These are phyloP conservation scores for Lampropteryx suffumata DNA, from an alignment of 2,888 invertebrate genomes.

Conservation along the genomic window DNA sequence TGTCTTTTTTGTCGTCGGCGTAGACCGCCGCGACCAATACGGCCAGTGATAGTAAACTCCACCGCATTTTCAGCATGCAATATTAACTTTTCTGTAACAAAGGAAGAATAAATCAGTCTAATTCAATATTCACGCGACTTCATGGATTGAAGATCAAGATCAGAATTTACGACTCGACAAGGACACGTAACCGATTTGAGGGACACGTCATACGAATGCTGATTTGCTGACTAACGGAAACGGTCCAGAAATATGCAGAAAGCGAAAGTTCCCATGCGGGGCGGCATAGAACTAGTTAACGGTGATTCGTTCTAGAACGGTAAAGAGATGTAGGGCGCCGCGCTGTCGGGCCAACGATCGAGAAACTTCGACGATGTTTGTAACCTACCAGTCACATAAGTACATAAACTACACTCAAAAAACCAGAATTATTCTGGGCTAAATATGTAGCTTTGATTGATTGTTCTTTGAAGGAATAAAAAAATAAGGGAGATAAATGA, in stretches of 20 bases:
- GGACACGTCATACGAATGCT: constrained; percentile 56
- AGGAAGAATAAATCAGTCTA: constrained; percentile 20
- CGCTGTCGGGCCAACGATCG: constrained; percentile 54
- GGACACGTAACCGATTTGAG: constrained; percentile 53
- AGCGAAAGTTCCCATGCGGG: constrained; percentile 46
- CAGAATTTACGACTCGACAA: constrained; percentile 8
- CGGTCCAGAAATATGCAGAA: constrained; percentile 36
- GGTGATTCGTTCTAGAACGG: constrained; percentile 29
- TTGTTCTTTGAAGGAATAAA: background rate
- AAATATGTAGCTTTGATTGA: background rate
- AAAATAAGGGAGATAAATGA: background rate
- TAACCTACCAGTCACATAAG: too few relatives aligned
- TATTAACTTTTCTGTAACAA: constrained; percentile 41
- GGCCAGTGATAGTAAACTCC: constrained; percentile 83
- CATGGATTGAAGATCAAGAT: too few relatives aligned
- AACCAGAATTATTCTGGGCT: constrained; percentile 2
- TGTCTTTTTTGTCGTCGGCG: constrained; percentile 91
- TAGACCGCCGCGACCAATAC: constrained; percentile 81
- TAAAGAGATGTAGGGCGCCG: constrained; percentile 53
- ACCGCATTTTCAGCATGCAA: constrained; percentile 79
- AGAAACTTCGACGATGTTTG: constrained; percentile 61
- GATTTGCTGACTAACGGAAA: constrained; percentile 24
- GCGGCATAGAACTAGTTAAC: constrained; percentile 49
- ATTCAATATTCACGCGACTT: too few relatives aligned
- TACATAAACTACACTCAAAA: too few relatives aligned